A percentile compares a stretch with the other conserved stretches of the same genome.
Conservation (phyloP, 2,888 invertebrate genomes). For the Cylindroiulus punctatus region DNA sequence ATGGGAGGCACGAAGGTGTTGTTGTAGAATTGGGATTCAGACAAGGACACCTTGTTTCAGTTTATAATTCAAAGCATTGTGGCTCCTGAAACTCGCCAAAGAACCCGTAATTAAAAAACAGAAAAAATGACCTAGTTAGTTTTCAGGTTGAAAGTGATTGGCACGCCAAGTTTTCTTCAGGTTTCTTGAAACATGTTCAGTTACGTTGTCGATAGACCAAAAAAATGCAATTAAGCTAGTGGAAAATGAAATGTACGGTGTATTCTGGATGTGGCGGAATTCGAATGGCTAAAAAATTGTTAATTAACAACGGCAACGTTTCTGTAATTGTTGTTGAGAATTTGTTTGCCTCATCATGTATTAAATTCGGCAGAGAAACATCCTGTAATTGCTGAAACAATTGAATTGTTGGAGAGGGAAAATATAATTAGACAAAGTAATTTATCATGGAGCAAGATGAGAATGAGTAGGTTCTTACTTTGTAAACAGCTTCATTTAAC, state of each 20-base stretch:
- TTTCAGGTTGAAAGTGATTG: slow-evolving; percentile 31
- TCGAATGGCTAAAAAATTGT: background rate
- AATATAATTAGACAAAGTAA: too few relatives aligned
- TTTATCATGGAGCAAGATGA: too few relatives aligned
- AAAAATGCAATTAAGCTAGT: background rate
- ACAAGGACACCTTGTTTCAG: slow-evolving; percentile 29
- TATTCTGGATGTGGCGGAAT: background rate
- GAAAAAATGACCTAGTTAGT: slow-evolving; percentile 26
- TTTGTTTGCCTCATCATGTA: background rate
- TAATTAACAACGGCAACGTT: background rate
- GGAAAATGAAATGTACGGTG: background rate
- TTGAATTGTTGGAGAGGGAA: too few relatives aligned
- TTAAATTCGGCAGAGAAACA: background rate
- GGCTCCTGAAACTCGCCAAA: background rate
- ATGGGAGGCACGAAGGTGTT: slow-evolving; percentile 9
- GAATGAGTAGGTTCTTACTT: too few relatives aligned
- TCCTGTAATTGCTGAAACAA: too few relatives aligned
- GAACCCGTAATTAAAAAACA: background rate
- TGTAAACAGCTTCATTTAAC: too few relatives aligned
- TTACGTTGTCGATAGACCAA: background rate
- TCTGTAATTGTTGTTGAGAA: background rate
- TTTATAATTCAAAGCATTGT: slow-evolving; percentile 4
- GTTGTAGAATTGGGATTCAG: background rate
- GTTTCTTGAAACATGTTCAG: background rate
- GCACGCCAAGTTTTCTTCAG: background rate